Evolutionary conservation across 2,797 vertebrate genomes (phyloP).

Genomic region (Pangasius larnaudii): DNA sequence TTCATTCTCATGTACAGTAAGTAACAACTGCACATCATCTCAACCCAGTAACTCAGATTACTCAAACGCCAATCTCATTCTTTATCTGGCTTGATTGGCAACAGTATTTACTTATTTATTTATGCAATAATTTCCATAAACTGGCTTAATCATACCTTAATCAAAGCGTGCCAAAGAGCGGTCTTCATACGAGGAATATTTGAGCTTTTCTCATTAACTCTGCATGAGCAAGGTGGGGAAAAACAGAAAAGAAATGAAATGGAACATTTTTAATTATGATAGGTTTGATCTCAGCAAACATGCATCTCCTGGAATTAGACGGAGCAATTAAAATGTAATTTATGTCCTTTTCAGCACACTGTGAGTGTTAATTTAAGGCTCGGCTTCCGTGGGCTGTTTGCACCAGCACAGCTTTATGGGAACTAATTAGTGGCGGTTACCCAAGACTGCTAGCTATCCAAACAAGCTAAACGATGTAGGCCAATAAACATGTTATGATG

Average conservation of each 20-base stretch:
- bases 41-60: background rate
- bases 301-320: conserved; percentile 55
- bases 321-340: conserved; percentile 64
- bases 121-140: conserved; percentile 45
- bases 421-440: conserved; percentile 62
- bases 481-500: conserved; percentile 54
- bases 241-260: conserved; percentile 56
- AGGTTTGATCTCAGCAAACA: conserved; percentile 62
- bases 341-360: conserved; percentile 54
- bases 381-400: conserved; percentile 52
- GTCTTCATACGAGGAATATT: conserved; percentile 49
- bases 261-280: conserved; percentile 62
- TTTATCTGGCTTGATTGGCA: conserved; percentile 1
- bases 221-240: conserved; percentile 6
- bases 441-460: conserved; percentile 60
- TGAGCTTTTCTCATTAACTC: conserved; percentile 54
- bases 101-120: conserved; percentile 15
- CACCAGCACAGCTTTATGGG: conserved; percentile 55
- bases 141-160: conserved; percentile 53
- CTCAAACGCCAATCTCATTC: background rate
- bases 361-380: conserved; percentile 58
- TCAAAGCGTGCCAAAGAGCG: conserved; percentile 42
- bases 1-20: too few relatives aligned
- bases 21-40: background rate
- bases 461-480: conserved; percentile 52